Base-by-base conservation (phyloP, 2,888 invertebrate species). In the Dryomyza anilis region DNA sequence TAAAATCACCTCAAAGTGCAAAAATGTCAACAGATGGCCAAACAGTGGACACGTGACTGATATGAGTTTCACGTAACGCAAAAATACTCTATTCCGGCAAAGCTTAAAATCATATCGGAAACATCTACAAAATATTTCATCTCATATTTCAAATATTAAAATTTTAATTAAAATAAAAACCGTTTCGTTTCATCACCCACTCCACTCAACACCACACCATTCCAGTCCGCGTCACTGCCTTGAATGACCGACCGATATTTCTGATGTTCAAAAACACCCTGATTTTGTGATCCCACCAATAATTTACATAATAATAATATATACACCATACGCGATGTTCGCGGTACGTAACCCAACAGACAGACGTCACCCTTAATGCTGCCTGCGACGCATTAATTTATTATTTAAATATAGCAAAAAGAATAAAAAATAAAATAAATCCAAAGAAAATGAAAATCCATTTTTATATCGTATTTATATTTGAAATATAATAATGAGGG, bases 321-420 rank as follows among this genome's bases (percentile, higher is more conserved):
- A n/a, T 53, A 27, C 14, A 7, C 10, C 30, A 53, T 19, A 23
- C 7, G 29, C 25, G n/a, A 6, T 27, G 50, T 27, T 27, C 5
- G 50, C 50, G 50, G 29, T 19, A 43, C 30, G 30, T 16, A 16
- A 10, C 19, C 33, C 53, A 16, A 25, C 19, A n/a, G 46, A 43
- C 56, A 57, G 68, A 66, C 74, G 10, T 53, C 60, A 50, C 60
- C 67, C 65, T 63, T 43, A 46, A n/a, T n/a, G 45, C 56, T 58
- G 52, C 67, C 62, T 56, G 67, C 56, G 68, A 68, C 76, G 36
- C 60, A 60, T 77, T 76, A 76, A 75, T 75, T 76, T 75, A 75
- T 77, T 77, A 75, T 75, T 75, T 75, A 75, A 75, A 75, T 75
- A 75, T 76, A 72, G 73, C 74, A 70, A 74, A 43, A 45, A 10